Evolutionary conservation across 2,797 vertebrate species (phyloP).

Genomic region (Enteromius thamalakanensis): DNA sequence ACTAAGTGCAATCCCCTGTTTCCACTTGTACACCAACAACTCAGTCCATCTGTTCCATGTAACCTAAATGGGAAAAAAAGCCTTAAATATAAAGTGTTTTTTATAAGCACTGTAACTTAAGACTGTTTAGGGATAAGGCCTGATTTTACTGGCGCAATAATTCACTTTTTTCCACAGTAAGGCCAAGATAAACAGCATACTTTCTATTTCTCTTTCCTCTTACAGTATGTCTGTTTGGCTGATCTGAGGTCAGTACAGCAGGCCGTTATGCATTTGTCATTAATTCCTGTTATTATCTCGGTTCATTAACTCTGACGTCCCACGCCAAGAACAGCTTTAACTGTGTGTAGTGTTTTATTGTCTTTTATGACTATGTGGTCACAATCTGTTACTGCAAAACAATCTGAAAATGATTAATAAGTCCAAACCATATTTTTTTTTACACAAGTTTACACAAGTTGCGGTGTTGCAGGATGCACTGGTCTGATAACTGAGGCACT

Average conservation of each 20-base stretch:
- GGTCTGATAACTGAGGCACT: slow-evolving; percentile 25
- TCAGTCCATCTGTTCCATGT: slow-evolving; percentile 37
- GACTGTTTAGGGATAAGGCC: slow-evolving; percentile 43
- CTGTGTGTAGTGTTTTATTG: background rate
- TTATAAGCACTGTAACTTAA: slow-evolving; percentile 48
- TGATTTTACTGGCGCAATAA: slow-evolving; percentile 40
- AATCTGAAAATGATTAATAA: slow-evolving; percentile 28
- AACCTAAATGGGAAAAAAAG: slow-evolving; percentile 7
- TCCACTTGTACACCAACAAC: slow-evolving; percentile 11
- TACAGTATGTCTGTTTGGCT: slow-evolving; percentile 36
- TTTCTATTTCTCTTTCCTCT: slow-evolving; percentile 55
- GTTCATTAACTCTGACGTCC: slow-evolving; percentile 3
- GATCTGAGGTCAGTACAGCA: background rate
- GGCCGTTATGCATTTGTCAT: background rate
- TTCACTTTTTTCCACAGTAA: slow-evolving; percentile 53
- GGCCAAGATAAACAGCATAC: slow-evolving; percentile 62
- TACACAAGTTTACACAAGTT: slow-evolving; percentile 55
- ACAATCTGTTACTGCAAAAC: slow-evolving; percentile 6
- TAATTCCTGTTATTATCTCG: slow-evolving; percentile 22
- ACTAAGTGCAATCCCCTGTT: slow-evolving; percentile 25
- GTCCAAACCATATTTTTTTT: slow-evolving; percentile 51
- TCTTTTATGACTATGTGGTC: slow-evolving; percentile 6
- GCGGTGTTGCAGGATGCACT: slow-evolving; percentile 2
- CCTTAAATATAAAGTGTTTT: background rate
- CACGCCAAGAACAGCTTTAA: background rate